Evolutionary conservation across 2,888 invertebrate genomes (phyloP).

Genomic region (Thymelicus acteon): DNA sequence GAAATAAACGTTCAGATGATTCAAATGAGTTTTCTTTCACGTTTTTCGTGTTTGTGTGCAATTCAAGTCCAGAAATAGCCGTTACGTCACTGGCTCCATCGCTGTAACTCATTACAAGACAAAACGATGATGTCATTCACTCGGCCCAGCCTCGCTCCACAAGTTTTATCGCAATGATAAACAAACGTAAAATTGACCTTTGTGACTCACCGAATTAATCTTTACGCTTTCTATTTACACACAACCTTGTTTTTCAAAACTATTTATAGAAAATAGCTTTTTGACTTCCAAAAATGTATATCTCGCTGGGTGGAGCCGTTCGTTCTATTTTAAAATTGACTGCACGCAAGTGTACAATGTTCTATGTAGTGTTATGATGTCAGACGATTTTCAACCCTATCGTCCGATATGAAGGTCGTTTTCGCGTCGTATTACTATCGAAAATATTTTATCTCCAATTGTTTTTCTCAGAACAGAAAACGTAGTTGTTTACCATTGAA

Average conservation of each 20-base stretch:
- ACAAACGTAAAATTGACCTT: constrained; percentile 54
- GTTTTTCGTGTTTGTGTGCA: constrained; percentile 25
- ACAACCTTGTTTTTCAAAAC: constrained; percentile 65
- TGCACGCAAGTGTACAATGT: constrained; percentile 66
- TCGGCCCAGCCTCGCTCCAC: constrained; percentile 29
- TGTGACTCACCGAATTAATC: constrained; percentile 50
- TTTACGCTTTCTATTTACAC: constrained; percentile 62
- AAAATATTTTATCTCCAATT: constrained; percentile 44
- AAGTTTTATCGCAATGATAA: constrained; percentile 35
- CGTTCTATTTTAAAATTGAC: constrained; percentile 72
- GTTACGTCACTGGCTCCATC: constrained; percentile 32
- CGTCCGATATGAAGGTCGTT: constrained; percentile 44
- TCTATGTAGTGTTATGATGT: constrained; percentile 57
- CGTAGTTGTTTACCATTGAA: constrained; percentile 41
- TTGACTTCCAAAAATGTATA: constrained; percentile 84
- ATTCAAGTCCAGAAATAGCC: constrained; percentile 28
- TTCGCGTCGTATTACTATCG: constrained; percentile 48
- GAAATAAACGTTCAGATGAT: constrained; percentile 5
- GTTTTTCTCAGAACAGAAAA: constrained; percentile 42
- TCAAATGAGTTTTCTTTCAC: constrained; percentile 22
- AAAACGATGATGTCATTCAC: constrained; percentile 38
- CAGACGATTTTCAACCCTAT: constrained; percentile 64
- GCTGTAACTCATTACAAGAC: constrained; percentile 35
- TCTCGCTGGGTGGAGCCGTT: constrained; percentile 69
- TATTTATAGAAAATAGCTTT: constrained; percentile 73